Conservation (phyloP, 64 coral and sea anemone species). For the Orbicella faveolata region DNA sequence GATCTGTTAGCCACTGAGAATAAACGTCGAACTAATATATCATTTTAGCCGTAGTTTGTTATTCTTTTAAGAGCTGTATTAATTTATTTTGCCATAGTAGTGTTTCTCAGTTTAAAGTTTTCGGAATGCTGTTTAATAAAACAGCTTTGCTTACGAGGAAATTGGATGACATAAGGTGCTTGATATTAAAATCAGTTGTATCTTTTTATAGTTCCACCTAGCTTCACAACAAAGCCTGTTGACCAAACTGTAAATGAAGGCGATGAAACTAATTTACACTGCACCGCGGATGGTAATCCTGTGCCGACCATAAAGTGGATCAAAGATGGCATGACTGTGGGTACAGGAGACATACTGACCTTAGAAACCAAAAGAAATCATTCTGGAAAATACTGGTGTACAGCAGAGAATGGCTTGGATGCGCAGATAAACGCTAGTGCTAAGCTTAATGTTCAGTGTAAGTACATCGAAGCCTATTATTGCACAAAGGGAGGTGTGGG, state of each 20-base stretch:
- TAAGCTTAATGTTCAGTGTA: conserved; percentile 8
- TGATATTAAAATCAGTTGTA: not conserved
- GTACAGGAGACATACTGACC: not conserved
- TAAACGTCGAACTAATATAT: no score
- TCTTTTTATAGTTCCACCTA: not conserved
- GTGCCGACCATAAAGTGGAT: conserved; percentile 24
- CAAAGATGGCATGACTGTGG: conserved; percentile 7
- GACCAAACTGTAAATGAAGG: not conserved
- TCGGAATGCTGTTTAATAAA: no score
- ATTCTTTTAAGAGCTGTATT: no score
- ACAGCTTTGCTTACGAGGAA: no score
- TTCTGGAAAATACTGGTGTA: conserved; percentile 1
- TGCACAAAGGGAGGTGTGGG: no score
- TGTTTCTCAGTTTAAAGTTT: no score
- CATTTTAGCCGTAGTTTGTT: no score
- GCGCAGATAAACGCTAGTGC: not conserved
- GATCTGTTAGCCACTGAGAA: no score
- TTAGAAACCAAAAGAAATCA: not conserved
- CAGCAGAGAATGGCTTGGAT: not conserved
- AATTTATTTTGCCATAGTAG: no score
- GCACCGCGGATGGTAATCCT: conserved; percentile 33
- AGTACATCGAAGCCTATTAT: not conserved
- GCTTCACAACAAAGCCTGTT: not conserved
- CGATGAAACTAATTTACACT: not conserved
- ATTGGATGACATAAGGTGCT: no score